A percentile compares a stretch with the other conserved stretches of the same genome.
These are phyloP conservation scores for Diuraphis noxia DNA, from an alignment of 1,140 invertebrate species.

Conservation along the genomic window DNA sequence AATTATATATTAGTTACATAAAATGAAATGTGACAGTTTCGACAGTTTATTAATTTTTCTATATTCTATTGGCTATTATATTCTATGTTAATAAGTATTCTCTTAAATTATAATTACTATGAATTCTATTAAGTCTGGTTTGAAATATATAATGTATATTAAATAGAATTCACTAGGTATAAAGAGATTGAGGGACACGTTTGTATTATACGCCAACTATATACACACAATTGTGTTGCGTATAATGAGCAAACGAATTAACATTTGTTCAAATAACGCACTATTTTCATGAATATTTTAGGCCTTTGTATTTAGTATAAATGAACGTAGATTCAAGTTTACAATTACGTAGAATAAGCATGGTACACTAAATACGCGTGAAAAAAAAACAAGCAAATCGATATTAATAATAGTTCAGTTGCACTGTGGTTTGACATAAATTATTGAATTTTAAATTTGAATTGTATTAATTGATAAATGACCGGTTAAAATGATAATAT, in stretches of 20 bases:
- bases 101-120: no score
- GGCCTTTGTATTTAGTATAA: not conserved
- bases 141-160: not conserved
- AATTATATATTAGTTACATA: no score
- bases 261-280: constrained; percentile 27
- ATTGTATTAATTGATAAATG: not conserved
- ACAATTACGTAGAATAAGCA: not conserved
- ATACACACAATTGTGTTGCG: not conserved
- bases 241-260: not conserved
- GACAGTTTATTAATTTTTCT: no score
- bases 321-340: not conserved
- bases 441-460: not conserved
- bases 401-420: not conserved
- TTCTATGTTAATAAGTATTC: no score
- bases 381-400: not conserved
- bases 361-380: not conserved
- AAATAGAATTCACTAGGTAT: not conserved
- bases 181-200: not conserved
- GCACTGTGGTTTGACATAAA: not conserved
- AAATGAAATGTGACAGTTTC: no score
- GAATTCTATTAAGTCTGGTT: not conserved
- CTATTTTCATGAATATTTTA: constrained; percentile 1
- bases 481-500: not conserved
- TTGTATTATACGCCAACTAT: not conserved
- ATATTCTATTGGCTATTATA: no score